phyloP scores from a whole-genome alignment of 1,140 invertebrate genomes.

The Coenobita brevimanus region DNA sequence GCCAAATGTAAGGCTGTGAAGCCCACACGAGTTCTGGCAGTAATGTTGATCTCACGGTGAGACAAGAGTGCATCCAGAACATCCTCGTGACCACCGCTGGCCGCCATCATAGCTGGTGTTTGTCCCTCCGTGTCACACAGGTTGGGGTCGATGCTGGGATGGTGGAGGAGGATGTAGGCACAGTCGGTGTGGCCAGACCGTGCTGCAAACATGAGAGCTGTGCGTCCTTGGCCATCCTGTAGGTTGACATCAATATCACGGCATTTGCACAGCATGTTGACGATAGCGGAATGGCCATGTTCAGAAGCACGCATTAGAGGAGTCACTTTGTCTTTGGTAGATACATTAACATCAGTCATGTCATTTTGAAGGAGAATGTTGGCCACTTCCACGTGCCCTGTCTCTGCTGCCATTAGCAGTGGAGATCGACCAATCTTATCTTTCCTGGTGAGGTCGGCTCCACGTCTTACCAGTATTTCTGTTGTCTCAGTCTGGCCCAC shows the following conservation, averaged over 20 bases:
- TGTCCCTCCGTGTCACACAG: slow-evolving; percentile 45
- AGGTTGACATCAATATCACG: slow-evolving; percentile 60
- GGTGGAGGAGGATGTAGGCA: slow-evolving; percentile 61
- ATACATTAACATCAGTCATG: slow-evolving; percentile 50
- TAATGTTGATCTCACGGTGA: slow-evolving; percentile 18
- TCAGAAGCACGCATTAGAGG: slow-evolving; percentile 68
- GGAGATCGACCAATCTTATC: slow-evolving; percentile 68
- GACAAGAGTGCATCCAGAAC: slow-evolving; percentile 50
- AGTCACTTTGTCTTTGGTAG: slow-evolving; percentile 65
- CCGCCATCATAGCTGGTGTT: slow-evolving; percentile 61
- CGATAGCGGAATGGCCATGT: slow-evolving; percentile 59
- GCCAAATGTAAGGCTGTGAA: slow-evolving; percentile 63
- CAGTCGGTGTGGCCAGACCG: slow-evolving; percentile 62
- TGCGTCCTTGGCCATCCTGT: slow-evolving; percentile 58
- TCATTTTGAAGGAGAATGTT: slow-evolving; percentile 57
- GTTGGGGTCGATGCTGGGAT: slow-evolving; percentile 49
- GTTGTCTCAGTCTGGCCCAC: slow-evolving; percentile 62
- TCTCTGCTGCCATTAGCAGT: slow-evolving; percentile 67
- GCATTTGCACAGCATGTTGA: slow-evolving; percentile 67
- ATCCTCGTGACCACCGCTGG: slow-evolving; percentile 62
- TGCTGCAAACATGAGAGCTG: slow-evolving; percentile 62
- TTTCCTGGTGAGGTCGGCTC: slow-evolving; percentile 36
- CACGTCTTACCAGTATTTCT: slow-evolving; percentile 49
- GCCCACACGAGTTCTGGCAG: slow-evolving; percentile 35
- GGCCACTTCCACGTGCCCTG: slow-evolving; percentile 60